Conservation (phyloP, 2,888 invertebrate genomes). For the Vanessa cardui region DNA sequence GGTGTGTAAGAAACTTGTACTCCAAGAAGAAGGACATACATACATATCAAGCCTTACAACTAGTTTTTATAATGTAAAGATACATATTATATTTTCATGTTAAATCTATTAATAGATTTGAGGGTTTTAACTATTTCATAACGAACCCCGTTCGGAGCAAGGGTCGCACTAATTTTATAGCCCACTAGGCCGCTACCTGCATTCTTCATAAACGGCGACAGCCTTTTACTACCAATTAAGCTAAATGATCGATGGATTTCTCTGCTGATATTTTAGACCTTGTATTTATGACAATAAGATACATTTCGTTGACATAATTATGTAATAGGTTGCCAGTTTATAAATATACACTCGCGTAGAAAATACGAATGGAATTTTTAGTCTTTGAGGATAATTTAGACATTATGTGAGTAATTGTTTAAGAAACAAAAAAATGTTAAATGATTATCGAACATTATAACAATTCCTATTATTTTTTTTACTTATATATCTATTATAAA, state of each 20-base stretch:
- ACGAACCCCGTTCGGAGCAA: conserved; percentile 36
- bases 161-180: conserved; percentile 52
- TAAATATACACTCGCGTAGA: conserved; percentile 3
- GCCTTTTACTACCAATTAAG: conserved; percentile 37
- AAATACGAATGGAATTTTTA: neutral
- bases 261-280: conserved; percentile 22
- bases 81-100: too few relatives aligned
- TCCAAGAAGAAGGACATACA: too few relatives aligned
- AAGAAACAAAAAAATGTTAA: too few relatives aligned
- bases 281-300: conserved; percentile 12
- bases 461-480: too few relatives aligned
- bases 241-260: conserved; percentile 29
- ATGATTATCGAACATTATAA: too few relatives aligned
- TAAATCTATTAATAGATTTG: too few relatives aligned
- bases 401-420: too few relatives aligned
- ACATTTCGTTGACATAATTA: neutral
- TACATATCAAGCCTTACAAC: too few relatives aligned
- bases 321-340: neutral
- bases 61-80: too few relatives aligned
- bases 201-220: conserved; percentile 47
- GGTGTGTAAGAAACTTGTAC: too few relatives aligned
- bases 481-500: too few relatives aligned
- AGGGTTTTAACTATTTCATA: conserved; percentile 1
- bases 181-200: conserved; percentile 50
- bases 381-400: too few relatives aligned